Percentiles rank a stretch among this genome's conserved stretches.
These are phyloP conservation scores for Chelmon rostratus DNA, from an alignment of 2,797 vertebrate genomes.

Conservation along the genomic window DNA sequence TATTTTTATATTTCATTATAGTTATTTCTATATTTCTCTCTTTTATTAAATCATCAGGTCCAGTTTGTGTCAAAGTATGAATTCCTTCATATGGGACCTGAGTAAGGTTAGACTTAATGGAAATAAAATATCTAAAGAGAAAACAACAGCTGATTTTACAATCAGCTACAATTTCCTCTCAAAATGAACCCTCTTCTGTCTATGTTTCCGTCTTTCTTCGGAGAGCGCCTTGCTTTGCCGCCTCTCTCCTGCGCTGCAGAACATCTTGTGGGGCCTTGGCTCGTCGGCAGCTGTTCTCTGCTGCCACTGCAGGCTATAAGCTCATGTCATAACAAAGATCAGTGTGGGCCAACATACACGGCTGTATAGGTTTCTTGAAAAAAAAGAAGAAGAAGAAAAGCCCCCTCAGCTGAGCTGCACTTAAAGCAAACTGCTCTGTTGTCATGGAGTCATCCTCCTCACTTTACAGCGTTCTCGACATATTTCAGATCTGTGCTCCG, in stretches of 20 bases:
- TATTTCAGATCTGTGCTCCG: not conserved
- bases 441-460: not conserved
- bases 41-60: not conserved
- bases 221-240: not conserved
- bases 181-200: too few relatives aligned
- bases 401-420: not conserved
- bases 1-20: not conserved
- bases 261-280: constrained; percentile 72
- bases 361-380: constrained; percentile 5
- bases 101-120: not conserved
- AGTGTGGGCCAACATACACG: constrained; percentile 35
- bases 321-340: constrained; percentile 73
- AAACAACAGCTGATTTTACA: not conserved
- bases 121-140: not conserved
- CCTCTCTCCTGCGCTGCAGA: constrained; percentile 6
- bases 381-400: not conserved
- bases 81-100: not conserved
- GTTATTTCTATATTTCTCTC: not conserved
- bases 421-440: not conserved
- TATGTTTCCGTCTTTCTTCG: not conserved
- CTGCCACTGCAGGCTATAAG: constrained; percentile 61
- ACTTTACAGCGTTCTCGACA: not conserved
- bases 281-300: constrained; percentile 71
- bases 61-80: not conserved
- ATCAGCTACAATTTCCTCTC: too few relatives aligned